A percentile compares a stretch with the other conserved stretches of the same genome.
Evolutionary conservation across 37 sponge, comb jelly and placozoan species (phyloP).

Genomic region (Diacarnus erythraeanus): DNA sequence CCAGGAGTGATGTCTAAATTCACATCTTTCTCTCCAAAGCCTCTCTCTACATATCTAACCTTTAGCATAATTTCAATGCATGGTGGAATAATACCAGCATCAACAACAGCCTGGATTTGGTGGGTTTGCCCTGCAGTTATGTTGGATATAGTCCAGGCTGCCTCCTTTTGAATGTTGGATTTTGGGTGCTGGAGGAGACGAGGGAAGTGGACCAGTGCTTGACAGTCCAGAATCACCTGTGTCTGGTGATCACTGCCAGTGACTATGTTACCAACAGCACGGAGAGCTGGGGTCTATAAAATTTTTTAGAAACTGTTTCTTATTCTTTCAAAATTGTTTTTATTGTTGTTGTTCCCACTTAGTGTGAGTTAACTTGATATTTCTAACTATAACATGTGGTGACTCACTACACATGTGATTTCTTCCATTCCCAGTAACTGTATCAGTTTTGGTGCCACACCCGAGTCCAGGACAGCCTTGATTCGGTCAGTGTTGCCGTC

Average conservation of each 20-base stretch:
- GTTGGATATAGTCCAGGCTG: constrained; percentile 99
- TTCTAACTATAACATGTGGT: not conserved
- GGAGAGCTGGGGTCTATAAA: constrained; percentile 84
- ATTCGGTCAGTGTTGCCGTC: constrained; percentile 89
- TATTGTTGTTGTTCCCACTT: no score
- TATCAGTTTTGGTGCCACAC: constrained; percentile 54
- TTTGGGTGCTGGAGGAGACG: constrained; percentile 70
- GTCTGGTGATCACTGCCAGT: constrained; percentile 96
- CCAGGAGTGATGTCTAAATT: not conserved
- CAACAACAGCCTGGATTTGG: constrained; percentile 89
- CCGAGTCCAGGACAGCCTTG: constrained; percentile 65
- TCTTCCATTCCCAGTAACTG: constrained; percentile 41
- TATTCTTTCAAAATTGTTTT: no score
- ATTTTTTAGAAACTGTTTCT: no score
- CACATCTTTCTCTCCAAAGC: no score
- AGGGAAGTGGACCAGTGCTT: constrained; percentile 63
- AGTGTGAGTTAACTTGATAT: no score
- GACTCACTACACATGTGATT: constrained; percentile 43
- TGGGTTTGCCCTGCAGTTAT: constrained; percentile 92
- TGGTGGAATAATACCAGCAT: constrained; percentile 76
- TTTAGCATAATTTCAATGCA: constrained; percentile 68
- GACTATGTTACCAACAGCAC: constrained; percentile 95
- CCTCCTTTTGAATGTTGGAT: constrained; percentile 96
- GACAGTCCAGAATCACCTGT: constrained; percentile 74
- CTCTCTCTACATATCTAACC: constrained; percentile 11